Evolutionary conservation across 2,888 invertebrate genomes (phyloP), one percentile per base, ranked within the genome.

Genomic region (Perithous albicinctus): DNA sequence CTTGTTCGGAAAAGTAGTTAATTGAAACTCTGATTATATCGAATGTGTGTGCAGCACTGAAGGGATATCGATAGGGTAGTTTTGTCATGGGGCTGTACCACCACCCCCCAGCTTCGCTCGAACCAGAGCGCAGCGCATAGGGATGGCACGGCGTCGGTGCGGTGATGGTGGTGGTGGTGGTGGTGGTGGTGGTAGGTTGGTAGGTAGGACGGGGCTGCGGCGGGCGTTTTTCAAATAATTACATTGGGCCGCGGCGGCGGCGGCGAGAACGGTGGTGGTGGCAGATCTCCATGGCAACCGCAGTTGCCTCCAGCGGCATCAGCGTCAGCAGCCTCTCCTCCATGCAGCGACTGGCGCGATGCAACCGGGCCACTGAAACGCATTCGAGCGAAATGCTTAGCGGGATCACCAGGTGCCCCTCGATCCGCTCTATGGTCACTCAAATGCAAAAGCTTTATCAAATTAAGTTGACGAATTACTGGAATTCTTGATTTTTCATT

Each of bases 211-310:
- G 63, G 88, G 91, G 90, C 87, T 88, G 89, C 87, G 88, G 89
- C 88, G 88, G 89, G 90, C 89, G 92, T 93, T 93, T 93, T 93
- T 93, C 93, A 93, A 93, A 93, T 93, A 93, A 93, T 93, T 93
- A 93, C 93, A 93, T 93, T 92, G 92, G 87, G 90, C 89, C 90
- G 90, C 87, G 89, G 88, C 59, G 35, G 56, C 56, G 54, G 72
- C 43, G 61, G 87, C 87, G 85, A 84, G 41, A 61, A n/a, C 18
- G 64, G 18, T 85, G 87, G 88, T 89, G 89, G 89, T 89, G 87
- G 86, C 48, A 90, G 91, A 92, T 93, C 90, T 88, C 92, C 91
- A 93, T 93, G 92, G 91, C 89, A 91, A 93, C 93, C 91, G 89
- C 91, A 89, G 90, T 73, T 43, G 88, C 90, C 89, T 90, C 89